Evolutionary conservation across 1,140 invertebrate species (phyloP).

Genomic region (Plutomurus gul): DNA sequence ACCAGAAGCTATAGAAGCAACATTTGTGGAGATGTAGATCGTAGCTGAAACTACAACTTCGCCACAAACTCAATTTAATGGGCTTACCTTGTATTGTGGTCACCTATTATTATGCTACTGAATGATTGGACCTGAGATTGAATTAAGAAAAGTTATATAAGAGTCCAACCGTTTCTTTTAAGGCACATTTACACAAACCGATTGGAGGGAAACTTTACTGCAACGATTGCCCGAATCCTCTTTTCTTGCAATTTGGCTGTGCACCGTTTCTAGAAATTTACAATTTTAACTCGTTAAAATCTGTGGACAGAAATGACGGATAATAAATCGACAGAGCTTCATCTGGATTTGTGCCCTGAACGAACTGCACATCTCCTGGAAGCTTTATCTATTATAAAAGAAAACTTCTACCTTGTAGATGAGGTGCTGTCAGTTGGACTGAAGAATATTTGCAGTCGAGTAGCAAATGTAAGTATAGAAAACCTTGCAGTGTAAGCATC

Average conservation of each 20-base stretch:
- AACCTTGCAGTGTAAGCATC: background rate
- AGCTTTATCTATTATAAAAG: slow-evolving; percentile 33
- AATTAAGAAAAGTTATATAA: slow-evolving; percentile 17
- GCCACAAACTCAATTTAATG: slow-evolving; percentile 12
- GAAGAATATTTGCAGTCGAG: slow-evolving; percentile 8
- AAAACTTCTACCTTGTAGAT: slow-evolving; percentile 29
- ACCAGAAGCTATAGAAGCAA: too few relatives aligned
- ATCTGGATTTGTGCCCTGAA: slow-evolving; percentile 38
- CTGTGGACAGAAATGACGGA: background rate
- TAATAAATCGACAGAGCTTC: slow-evolving; percentile 16
- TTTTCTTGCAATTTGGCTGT: background rate
- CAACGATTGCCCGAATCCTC: background rate
- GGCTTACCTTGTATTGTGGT: slow-evolving; percentile 16
- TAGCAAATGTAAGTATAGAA: background rate
- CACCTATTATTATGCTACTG: background rate
- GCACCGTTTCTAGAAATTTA: background rate
- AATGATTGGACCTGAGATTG: slow-evolving; percentile 1
- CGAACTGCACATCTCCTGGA: slow-evolving; percentile 34
- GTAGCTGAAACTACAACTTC: background rate
- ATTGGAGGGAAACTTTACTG: background rate
- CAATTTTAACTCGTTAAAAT: too few relatives aligned
- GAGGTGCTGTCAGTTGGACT: slow-evolving; percentile 1
- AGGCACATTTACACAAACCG: background rate
- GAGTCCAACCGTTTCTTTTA: background rate
- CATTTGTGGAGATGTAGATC: too few relatives aligned